phyloP scores from a whole-genome alignment of 1,140 invertebrate species.

The Scaptomyza pallida region DNA sequence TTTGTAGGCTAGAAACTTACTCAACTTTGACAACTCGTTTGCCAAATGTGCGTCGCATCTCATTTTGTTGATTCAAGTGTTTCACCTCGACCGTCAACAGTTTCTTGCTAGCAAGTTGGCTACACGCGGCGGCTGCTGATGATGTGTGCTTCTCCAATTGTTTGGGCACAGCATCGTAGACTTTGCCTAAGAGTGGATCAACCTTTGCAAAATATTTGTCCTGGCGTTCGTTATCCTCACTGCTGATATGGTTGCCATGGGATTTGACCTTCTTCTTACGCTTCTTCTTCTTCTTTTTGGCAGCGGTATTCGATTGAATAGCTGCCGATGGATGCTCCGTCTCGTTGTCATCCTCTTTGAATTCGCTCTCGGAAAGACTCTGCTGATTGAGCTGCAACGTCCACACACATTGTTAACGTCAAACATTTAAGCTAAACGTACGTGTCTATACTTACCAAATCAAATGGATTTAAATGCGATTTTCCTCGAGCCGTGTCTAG shows the following conservation, averaged over 20 bases:
- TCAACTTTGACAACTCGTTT: conserved; percentile 88
- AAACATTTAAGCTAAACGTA: background rate
- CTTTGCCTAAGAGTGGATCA: conserved; percentile 72
- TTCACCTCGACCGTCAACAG: conserved; percentile 88
- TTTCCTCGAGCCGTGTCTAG: conserved; percentile 81
- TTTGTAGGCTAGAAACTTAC: conserved; percentile 44
- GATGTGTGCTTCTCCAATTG: conserved; percentile 51
- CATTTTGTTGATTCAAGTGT: conserved; percentile 92
- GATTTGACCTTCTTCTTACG: conserved; percentile 87
- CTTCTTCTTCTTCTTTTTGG: conserved; percentile 88
- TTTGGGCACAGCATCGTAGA: conserved; percentile 59
- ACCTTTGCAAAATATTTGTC: conserved; percentile 73
- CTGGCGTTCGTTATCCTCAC: conserved; percentile 86
- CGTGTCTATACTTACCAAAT: conserved; percentile 49
- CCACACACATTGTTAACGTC: conserved; percentile 33
- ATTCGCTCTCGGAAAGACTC: conserved; percentile 88
- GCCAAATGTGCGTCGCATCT: conserved; percentile 94
- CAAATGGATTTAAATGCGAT: conserved; percentile 66
- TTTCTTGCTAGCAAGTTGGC: conserved; percentile 82
- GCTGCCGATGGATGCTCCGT: conserved; percentile 86
- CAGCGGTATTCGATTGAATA: conserved; percentile 71
- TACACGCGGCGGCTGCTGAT: conserved; percentile 3
- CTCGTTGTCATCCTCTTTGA: conserved; percentile 89
- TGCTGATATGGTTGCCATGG: conserved; percentile 85
- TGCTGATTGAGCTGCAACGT: conserved; percentile 85